Base-by-base conservation (phyloP, 2,797 vertebrate genomes). In the Cossypha dichroa region DNA sequence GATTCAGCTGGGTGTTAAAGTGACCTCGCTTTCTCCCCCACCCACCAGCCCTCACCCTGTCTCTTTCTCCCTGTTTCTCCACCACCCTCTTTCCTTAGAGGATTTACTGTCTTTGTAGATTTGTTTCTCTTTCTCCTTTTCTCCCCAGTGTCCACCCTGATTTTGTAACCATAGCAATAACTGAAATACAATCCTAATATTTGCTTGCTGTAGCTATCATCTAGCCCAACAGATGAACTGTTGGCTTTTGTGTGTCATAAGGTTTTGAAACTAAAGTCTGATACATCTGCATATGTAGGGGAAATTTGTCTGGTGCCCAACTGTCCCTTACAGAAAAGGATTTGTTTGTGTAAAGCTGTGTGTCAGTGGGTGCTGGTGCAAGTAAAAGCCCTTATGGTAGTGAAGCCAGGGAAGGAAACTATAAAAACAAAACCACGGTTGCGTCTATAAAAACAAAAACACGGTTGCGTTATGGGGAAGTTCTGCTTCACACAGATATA, bases 61-160 rank as follows among this genome's bases (percentile, higher is more conserved):
- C 7, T 29, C 17, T 64, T 70, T 86, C 74, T 68, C 73, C 78
- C 67, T 76, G 29, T 73, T 96, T 94, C 96, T 92, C 72, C 94
- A 94, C 93, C 69, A 94, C 85, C 93, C 91, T 79, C 29, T 83
- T 95, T 97, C 97, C 94, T 96, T 96, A 94, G 96, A 98, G 98
- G 98, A 98, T 98, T 98, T 98, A 98, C 98, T 23, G 78, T 98
- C 98, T 98, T 98, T 98, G 97, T 97, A 96, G 96, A 98, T 98
- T 98, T 98, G 95, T 98, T 98, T 98, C 98, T 98, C 97, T 98
- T 94, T 90, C 69, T 90, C 82, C 70, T 82, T 92, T 96, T 94
- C 90, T 76, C 85, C 68, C 82, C 67, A 58, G 96, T 90, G 93
- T 98, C 97, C 97, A 85, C 97, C 95, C 97, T 96, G 92, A 94